phyloP scores from a whole-genome alignment of 2,113 vertebrate genomes.

The Tragulus kanchil region DNA sequence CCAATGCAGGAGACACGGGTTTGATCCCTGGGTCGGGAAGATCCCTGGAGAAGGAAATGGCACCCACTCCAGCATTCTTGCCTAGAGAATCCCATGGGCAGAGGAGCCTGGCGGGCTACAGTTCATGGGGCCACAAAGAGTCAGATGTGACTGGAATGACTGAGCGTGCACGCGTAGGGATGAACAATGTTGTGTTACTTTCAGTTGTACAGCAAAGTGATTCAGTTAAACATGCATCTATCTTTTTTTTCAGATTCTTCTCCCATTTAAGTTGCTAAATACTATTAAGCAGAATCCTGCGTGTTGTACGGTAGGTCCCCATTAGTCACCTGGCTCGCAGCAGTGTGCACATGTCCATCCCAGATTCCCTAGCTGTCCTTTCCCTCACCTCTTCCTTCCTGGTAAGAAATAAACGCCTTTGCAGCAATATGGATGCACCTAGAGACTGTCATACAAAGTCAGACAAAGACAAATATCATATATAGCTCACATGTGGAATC shows the following conservation, averaged over 20 bases:
- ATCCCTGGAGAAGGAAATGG: neutral
- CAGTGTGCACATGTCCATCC: rapidly evolving
- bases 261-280: neutral
- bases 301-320: rapidly evolving
- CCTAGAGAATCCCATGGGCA: rapidly evolving
- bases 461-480: neutral
- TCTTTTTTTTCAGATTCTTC: neutral
- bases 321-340: neutral
- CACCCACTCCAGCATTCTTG: neutral
- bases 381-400: neutral
- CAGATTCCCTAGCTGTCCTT: neutral
- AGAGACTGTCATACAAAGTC: neutral
- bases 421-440: neutral
- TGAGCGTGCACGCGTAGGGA: rapidly evolving
- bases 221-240: neutral
- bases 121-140: neutral
- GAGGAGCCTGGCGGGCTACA: neutral
- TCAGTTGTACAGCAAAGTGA: neutral
- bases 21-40: neutral
- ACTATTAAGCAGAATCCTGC: neutral
- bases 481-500: neutral
- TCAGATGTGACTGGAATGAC: neutral
- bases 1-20: rapidly evolving
- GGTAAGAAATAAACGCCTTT: neutral
- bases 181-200: rapidly evolving